Conservation (phyloP, 2,113 vertebrate genomes). For the pig (Sus scrofa) region DNA sequence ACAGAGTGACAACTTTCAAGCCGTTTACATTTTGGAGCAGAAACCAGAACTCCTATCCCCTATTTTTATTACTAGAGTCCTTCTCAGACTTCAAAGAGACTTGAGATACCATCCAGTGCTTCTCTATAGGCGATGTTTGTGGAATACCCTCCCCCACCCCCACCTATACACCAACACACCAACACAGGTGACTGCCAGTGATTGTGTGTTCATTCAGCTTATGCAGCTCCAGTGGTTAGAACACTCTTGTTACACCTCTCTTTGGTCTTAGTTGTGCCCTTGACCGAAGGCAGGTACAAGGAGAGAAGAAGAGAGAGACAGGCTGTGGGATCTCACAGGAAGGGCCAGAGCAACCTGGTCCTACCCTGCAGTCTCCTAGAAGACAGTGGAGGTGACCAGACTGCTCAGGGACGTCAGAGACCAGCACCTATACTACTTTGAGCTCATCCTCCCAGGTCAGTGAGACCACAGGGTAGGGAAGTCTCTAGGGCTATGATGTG, state of each 20-base stretch:
- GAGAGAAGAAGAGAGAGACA: not conserved
- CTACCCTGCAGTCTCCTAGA: not conserved
- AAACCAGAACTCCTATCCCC: not conserved
- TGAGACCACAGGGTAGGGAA: not conserved
- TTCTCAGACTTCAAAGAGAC: not conserved
- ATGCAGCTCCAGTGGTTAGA: not conserved
- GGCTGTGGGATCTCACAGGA: not conserved
- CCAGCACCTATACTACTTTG: no score
- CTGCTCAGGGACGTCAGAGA: not conserved
- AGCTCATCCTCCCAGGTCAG: not conserved
- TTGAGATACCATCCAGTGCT: not conserved
- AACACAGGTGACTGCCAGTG: not conserved
- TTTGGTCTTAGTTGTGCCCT: not conserved
- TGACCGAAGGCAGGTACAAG: not conserved
- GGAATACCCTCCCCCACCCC: not conserved
- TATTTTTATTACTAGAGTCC: not conserved
- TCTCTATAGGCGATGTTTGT: not conserved
- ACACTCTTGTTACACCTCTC: not conserved
- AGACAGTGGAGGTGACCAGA: not conserved
- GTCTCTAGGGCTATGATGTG: not conserved
- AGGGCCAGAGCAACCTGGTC: not conserved
- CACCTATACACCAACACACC: fast-evolving
- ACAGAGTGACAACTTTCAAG: not conserved
- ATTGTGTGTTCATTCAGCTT: not conserved
- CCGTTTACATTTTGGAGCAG: not conserved